phyloP scores from a whole-genome alignment of 2,888 invertebrate genomes.

The Gari tellinella region DNA sequence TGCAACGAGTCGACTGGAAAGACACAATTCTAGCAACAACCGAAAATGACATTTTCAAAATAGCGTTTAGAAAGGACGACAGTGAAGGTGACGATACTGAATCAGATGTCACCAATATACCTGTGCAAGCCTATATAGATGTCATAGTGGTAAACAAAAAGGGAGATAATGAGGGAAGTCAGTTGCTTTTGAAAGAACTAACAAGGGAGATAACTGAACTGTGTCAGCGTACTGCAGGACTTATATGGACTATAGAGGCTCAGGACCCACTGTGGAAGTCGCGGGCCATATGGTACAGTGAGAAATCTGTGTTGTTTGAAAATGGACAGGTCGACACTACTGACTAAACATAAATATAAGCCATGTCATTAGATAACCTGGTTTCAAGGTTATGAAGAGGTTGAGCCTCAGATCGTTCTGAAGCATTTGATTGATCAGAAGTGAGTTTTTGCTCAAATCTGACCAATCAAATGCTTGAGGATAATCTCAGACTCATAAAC shows the following conservation, averaged over 20 bases:
- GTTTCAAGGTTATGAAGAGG: too few species aligned
- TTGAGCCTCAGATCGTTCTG: too few species aligned
- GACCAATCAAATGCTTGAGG: too few species aligned
- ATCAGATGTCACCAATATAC: conserved; percentile 10
- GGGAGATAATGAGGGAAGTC: conserved; percentile 39
- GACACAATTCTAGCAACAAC: conserved; percentile 74
- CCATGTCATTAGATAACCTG: too few species aligned
- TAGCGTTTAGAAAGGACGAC: conserved; percentile 41
- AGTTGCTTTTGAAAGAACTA: conserved; percentile 65
- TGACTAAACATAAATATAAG: too few species aligned
- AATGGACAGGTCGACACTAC: not conserved
- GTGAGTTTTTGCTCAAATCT: too few species aligned
- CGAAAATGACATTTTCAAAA: conserved; percentile 65
- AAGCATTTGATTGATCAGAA: too few species aligned
- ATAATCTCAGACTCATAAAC: too few species aligned
- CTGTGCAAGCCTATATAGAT: conserved; percentile 12
- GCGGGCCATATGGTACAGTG: conserved; percentile 27
- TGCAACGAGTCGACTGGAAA: conserved; percentile 78
- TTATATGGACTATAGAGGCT: conserved; percentile 69
- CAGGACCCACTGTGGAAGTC: conserved; percentile 58
- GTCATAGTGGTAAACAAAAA: conserved; percentile 40
- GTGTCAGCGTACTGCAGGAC: conserved; percentile 65
- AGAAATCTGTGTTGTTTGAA: conserved; percentile 48
- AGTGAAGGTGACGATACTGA: conserved; percentile 26
- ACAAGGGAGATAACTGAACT: conserved; percentile 68